phyloP scores from a whole-genome alignment of 1,140 invertebrate genomes.

The Druon quercuslanigerum region DNA sequence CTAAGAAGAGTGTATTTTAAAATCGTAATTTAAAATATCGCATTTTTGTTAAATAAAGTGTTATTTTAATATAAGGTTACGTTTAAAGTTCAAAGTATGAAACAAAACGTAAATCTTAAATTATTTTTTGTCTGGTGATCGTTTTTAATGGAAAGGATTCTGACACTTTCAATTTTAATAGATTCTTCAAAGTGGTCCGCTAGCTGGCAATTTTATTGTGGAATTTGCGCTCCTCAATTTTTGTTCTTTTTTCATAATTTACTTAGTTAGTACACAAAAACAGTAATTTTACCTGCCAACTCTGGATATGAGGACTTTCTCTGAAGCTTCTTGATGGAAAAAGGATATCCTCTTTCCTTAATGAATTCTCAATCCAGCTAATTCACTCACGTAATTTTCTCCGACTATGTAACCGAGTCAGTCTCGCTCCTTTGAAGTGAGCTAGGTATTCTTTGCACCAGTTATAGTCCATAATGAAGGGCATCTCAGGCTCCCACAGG shows the following conservation, averaged over 20 bases:
- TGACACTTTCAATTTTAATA: too few relatives aligned
- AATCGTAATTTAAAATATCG: too few relatives aligned
- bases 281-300: constrained; percentile 17
- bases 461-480: constrained; percentile 51
- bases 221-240: not conserved
- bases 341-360: constrained; percentile 42
- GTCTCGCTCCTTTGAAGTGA: constrained; percentile 44
- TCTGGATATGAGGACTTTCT: constrained; percentile 2
- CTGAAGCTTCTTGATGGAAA: constrained; percentile 16
- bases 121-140: too few relatives aligned
- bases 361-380: constrained; percentile 49
- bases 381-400: constrained; percentile 53
- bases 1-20: too few relatives aligned
- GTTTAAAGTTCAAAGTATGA: too few relatives aligned
- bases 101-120: too few relatives aligned
- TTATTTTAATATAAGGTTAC: not conserved
- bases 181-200: too few relatives aligned
- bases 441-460: constrained; percentile 46
- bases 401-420: constrained; percentile 40
- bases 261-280: not conserved
- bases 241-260: not conserved
- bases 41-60: not conserved
- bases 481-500: constrained; percentile 44
- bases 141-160: too few relatives aligned
- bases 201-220: too few relatives aligned